Evolutionary conservation across 2,888 invertebrate species (phyloP).

Genomic region (Lumbricus terrestris): DNA sequence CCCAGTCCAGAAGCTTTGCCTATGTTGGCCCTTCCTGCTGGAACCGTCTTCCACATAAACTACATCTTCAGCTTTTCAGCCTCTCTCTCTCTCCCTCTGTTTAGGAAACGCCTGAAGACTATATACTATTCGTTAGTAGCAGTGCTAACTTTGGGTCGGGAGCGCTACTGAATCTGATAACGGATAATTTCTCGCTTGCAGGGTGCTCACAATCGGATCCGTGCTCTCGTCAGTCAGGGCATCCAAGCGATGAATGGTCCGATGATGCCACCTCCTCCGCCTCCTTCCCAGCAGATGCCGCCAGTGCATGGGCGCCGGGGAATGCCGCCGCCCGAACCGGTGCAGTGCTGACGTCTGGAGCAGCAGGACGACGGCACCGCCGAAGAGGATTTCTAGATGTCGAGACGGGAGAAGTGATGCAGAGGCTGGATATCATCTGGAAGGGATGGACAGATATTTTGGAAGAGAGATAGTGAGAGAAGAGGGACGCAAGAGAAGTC

Average conservation of each 20-base stretch:
- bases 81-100: no score
- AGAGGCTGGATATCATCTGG: not conserved
- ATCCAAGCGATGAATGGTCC: constrained; percentile 19
- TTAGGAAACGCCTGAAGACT: no score
- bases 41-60: no score
- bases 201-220: constrained; percentile 38
- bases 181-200: not conserved
- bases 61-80: no score
- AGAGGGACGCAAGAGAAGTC: not conserved
- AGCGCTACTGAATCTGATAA: no score
- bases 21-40: no score
- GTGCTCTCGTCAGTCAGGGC: constrained; percentile 33
- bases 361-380: not conserved
- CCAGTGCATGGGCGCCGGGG: not conserved
- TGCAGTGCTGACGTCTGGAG: not conserved
- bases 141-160: no score
- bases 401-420: not conserved
- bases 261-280: not conserved
- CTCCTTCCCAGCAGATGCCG: constrained; percentile 6
- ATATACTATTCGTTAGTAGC: no score
- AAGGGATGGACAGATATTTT: not conserved
- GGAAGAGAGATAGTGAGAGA: not conserved
- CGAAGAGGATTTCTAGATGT: not conserved
- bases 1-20: no score
- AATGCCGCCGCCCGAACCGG: not conserved